Conservation (phyloP, 92 coral and sea anemone species). For the Palythoa grandiflora region DNA sequence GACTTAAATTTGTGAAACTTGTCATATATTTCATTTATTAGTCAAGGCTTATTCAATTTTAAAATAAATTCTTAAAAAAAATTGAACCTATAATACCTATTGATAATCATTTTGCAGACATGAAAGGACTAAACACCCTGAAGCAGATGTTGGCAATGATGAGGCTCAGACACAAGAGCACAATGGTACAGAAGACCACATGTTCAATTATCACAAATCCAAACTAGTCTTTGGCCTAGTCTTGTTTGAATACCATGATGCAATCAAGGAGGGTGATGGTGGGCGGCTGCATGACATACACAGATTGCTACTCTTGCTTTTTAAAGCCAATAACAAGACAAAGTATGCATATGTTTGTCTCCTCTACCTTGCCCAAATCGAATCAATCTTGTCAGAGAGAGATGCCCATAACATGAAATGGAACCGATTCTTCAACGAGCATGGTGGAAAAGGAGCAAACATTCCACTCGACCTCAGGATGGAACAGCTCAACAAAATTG, state of each 20-base stretch:
- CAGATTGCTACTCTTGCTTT: constrained; percentile 57
- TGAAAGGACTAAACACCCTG: constrained; percentile 28
- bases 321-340: constrained; percentile 47
- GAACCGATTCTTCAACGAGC: constrained; percentile 61
- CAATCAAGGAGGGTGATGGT: constrained; percentile 71
- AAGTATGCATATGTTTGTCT: constrained; percentile 61
- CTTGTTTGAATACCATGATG: constrained; percentile 62
- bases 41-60: constrained; percentile 28
- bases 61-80: not conserved
- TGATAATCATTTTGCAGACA: constrained; percentile 18
- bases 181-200: constrained; percentile 43
- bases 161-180: constrained; percentile 14
- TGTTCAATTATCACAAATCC: constrained; percentile 58
- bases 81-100: not conserved
- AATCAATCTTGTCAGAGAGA: constrained; percentile 6
- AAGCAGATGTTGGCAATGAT: not conserved
- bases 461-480: constrained; percentile 63
- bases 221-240: constrained; percentile 66
- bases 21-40: constrained; percentile 27
- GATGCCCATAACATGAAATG: constrained; percentile 58
- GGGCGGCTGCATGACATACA: constrained; percentile 65
- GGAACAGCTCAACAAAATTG: constrained; percentile 61
- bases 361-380: constrained; percentile 18
- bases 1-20: constrained; percentile 12
- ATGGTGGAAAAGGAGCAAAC: constrained; percentile 53